These are phyloP conservation scores for Hyperopisus bebe DNA, from an alignment of 2,113 vertebrate species.

Conservation along the genomic window DNA sequence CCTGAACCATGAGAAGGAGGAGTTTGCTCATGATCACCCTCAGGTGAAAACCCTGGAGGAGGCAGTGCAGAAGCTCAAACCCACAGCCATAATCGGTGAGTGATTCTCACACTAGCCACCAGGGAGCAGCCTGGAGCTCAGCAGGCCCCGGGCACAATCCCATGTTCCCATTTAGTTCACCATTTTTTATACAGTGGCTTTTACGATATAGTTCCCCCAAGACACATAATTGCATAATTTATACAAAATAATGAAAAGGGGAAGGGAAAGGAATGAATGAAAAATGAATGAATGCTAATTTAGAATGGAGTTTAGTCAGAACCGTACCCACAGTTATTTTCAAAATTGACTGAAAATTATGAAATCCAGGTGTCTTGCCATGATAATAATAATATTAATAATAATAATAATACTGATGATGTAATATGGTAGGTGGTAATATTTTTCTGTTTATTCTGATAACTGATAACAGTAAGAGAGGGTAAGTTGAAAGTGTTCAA, in stretches of 20 bases:
- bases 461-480: neutral
- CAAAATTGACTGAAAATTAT: neutral
- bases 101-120: neutral
- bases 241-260: neutral
- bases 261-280: neutral
- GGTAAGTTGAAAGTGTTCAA: neutral
- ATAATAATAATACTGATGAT: neutral
- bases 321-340: neutral
- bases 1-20: slow-evolving; percentile 83
- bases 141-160: neutral
- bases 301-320: neutral
- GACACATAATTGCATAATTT: neutral
- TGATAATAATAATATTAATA: neutral
- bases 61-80: slow-evolving; percentile 82
- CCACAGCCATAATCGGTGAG: slow-evolving; percentile 85
- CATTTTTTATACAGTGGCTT: neutral
- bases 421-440: neutral
- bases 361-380: neutral
- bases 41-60: slow-evolving; percentile 80
- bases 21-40: slow-evolving; percentile 87
- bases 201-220: neutral
- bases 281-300: neutral
- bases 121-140: neutral
- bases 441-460: neutral
- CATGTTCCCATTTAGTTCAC: neutral